A percentile compares a stretch with the other conserved stretches of the same genome.
Conservation (phyloP, 2,113 vertebrate species). For the Tor tambroides region DNA sequence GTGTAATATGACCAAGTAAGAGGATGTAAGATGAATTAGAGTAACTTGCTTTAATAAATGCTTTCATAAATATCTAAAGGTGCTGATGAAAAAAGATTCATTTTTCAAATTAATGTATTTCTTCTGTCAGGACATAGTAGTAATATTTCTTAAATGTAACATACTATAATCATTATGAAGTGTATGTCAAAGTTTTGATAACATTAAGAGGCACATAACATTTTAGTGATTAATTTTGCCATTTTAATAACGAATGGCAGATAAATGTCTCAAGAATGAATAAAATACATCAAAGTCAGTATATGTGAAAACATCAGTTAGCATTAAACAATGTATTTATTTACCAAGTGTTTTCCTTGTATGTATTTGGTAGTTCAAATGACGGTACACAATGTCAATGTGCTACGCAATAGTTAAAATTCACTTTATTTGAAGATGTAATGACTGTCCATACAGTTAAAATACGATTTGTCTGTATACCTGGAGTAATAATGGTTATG, state of each 20-base stretch:
- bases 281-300: background rate
- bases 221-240: background rate
- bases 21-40: background rate
- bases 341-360: background rate
- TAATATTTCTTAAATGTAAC: background rate
- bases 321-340: background rate
- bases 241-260: background rate
- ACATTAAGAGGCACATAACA: background rate
- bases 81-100: background rate
- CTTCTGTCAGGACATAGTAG: background rate
- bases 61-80: background rate
- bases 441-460: constrained; percentile 61
- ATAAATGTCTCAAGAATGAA: background rate
- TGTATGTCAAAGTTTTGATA: background rate
- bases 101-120: background rate
- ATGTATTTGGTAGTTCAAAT: constrained; percentile 42
- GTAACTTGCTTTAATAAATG: background rate
- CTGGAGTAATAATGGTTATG: constrained; percentile 57
- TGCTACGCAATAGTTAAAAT: constrained; percentile 61
- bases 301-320: background rate
- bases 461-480: constrained; percentile 60
- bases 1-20: background rate
- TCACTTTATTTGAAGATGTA: constrained; percentile 62
- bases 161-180: background rate
- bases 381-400: constrained; percentile 51